phyloP scores from a whole-genome alignment of 2,888 invertebrate genomes.

The Diplolepis rosae region DNA sequence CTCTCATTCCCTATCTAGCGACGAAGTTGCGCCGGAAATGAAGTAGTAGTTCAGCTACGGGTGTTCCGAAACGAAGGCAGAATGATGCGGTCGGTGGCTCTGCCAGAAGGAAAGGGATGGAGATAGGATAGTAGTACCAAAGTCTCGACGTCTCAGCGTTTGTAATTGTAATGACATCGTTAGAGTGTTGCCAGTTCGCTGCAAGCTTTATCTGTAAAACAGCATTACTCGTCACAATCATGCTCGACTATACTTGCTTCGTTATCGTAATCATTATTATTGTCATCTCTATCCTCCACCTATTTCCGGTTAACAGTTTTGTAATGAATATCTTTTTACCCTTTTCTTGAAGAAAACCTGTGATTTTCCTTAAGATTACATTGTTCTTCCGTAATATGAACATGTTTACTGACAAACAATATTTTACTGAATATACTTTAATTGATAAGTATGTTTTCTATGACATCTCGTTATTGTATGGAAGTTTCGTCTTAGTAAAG shows the following conservation, averaged over 20 bases:
- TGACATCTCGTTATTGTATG: too few relatives aligned
- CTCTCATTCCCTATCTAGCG: slow-evolving; percentile 46
- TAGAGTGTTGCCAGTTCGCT: slow-evolving; percentile 52
- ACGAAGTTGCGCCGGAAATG: slow-evolving; percentile 52
- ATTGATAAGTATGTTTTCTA: too few relatives aligned
- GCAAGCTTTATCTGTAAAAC: slow-evolving; percentile 49
- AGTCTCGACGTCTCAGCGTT: slow-evolving; percentile 51
- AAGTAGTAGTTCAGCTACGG: slow-evolving; percentile 49
- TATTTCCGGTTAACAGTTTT: not conserved
- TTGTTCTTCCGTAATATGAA: too few relatives aligned
- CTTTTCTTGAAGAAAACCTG: too few relatives aligned
- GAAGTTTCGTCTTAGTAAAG: too few relatives aligned
- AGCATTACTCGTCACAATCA: slow-evolving; percentile 51
- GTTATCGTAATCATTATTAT: slow-evolving; percentile 26
- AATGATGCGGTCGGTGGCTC: slow-evolving; percentile 48
- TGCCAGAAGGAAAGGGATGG: slow-evolving; percentile 35
- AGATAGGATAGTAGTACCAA: slow-evolving; percentile 40
- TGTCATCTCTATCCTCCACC: not conserved
- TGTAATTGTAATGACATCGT: slow-evolving; percentile 62
- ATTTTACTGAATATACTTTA: too few relatives aligned
- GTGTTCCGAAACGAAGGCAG: slow-evolving; percentile 49
- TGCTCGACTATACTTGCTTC: slow-evolving; percentile 34
- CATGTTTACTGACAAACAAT: too few relatives aligned
- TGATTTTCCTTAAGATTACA: too few relatives aligned
- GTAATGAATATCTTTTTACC: not conserved